A percentile compares a stretch with the other conserved stretches of the same genome.
Conservation (phyloP, 2,113 vertebrate genomes). For the Lutjanus erythropterus region DNA sequence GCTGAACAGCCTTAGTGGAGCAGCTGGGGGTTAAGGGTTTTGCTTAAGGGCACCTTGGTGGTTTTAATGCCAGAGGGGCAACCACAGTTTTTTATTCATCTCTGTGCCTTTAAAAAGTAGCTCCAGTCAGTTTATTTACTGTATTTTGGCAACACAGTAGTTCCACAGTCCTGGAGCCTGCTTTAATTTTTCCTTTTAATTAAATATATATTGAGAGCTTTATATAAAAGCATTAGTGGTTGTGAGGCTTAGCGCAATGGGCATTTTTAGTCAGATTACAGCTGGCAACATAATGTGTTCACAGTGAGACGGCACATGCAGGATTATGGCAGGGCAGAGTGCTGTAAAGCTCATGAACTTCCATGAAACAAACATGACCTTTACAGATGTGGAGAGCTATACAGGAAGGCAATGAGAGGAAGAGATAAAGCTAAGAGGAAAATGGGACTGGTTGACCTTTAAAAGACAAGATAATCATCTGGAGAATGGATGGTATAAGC, state of each 20-base stretch:
- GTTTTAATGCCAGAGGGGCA: not conserved
- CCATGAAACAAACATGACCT: constrained; percentile 55
- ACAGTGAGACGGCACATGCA: constrained; percentile 35
- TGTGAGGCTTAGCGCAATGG: constrained; percentile 37
- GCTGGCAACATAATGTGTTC: constrained; percentile 50
- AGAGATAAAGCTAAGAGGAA: constrained; percentile 8
- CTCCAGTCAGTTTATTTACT: not conserved
- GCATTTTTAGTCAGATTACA: constrained; percentile 64
- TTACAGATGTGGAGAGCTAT: constrained; percentile 28
- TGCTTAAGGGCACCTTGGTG: not conserved
- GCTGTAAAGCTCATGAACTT: constrained; percentile 43
- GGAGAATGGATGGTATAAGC: constrained; percentile 11
- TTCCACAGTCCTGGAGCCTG: constrained; percentile 21
- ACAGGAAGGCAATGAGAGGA: constrained; percentile 14
- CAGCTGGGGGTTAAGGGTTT: not conserved
- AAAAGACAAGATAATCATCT: constrained; percentile 25
- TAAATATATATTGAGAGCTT: constrained; percentile 63
- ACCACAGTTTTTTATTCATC: not conserved
- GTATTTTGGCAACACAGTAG: constrained; percentile 24
- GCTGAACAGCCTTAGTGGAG: not conserved
- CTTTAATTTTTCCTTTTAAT: constrained; percentile 48
- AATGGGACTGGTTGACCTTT: constrained; percentile 30
- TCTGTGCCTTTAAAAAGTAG: constrained; percentile 26
- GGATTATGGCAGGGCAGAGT: constrained; percentile 34
- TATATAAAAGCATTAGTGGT: constrained; percentile 67